A percentile compares a stretch with the other conserved stretches of the same genome.
These are phyloP conservation scores for Phrynocephalus versicolor DNA, from an alignment of 2,113 vertebrate species.

Conservation along the genomic window DNA sequence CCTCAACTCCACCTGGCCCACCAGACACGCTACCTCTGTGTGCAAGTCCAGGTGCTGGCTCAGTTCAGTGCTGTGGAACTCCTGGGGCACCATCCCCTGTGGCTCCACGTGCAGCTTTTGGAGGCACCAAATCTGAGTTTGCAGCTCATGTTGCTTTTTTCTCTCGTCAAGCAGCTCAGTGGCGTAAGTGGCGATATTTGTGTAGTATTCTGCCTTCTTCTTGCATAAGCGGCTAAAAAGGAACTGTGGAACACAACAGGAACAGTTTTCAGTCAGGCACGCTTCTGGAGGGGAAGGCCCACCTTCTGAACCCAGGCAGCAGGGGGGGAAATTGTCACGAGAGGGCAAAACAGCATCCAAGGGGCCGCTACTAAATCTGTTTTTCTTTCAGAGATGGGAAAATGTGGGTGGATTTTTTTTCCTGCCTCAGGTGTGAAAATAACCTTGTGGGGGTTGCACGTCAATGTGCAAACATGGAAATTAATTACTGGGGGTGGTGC, in stretches of 20 bases:
- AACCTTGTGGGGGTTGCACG: too few relatives aligned
- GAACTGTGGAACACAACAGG: slow-evolving; percentile 61
- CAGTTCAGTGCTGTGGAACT: slow-evolving; percentile 40
- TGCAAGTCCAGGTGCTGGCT: slow-evolving; percentile 29
- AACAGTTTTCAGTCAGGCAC: background rate
- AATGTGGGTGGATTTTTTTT: background rate
- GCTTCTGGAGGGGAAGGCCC: background rate
- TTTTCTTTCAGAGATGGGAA: background rate
- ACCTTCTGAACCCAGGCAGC: background rate
- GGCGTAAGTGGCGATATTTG: slow-evolving; percentile 54
- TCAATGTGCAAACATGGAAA: too few relatives aligned
- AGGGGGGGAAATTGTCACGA: background rate
- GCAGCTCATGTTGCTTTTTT: slow-evolving; percentile 68
- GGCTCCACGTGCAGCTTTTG: slow-evolving; percentile 39
- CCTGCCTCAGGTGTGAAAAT: too few relatives aligned
- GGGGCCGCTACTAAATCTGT: too few relatives aligned
- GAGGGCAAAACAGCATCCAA: too few relatives aligned
- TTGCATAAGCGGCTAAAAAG: slow-evolving; percentile 57
- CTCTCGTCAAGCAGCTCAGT: slow-evolving; percentile 65
- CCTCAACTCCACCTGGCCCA: background rate
- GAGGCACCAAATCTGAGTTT: slow-evolving; percentile 52
- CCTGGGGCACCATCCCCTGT: slow-evolving; percentile 14
- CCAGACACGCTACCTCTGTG: slow-evolving; percentile 46
- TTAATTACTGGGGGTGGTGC: too few relatives aligned
- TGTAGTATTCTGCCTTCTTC: slow-evolving; percentile 64